Percentiles rank a stretch among this genome's conserved stretches.
Conservation (phyloP, 2,113 vertebrate species). For the Chiloscyllium plagiosum region DNA sequence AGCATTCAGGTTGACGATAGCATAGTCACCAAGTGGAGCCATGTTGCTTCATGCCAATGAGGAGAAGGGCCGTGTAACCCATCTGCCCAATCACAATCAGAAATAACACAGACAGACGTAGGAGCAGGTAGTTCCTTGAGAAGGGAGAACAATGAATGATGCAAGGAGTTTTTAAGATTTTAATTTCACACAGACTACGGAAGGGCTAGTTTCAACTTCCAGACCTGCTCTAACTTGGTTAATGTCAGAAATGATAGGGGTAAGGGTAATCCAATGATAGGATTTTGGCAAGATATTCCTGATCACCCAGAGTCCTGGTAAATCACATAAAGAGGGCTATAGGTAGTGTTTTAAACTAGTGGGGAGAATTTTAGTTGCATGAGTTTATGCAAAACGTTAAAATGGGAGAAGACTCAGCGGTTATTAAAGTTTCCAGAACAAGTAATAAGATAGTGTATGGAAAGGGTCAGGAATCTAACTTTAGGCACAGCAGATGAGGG, state of each 20-base stretch:
- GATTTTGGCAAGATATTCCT: neutral
- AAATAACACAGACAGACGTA: too few species aligned
- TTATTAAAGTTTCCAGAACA: too few species aligned
- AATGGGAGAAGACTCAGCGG: too few species aligned
- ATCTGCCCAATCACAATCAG: neutral
- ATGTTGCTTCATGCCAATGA: neutral
- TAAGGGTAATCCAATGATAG: neutral
- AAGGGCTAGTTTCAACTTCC: neutral
- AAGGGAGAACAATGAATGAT: neutral
- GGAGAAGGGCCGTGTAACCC: neutral
- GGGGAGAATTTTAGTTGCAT: too few species aligned
- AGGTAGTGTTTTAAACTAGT: too few species aligned
- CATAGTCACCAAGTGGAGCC: neutral
- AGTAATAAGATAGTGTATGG: too few species aligned
- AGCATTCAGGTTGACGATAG: neutral
- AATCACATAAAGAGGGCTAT: too few species aligned
- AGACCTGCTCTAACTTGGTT: neutral
- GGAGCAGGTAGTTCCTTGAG: neutral
- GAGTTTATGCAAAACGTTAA: too few species aligned
- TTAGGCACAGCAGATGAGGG: too few species aligned
- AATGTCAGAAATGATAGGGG: neutral
- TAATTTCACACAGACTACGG: neutral
- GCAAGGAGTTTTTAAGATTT: neutral
- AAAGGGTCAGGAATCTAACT: too few species aligned
- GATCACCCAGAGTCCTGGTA: neutral